These are phyloP conservation scores for Cantharis rufa DNA, from an alignment of 2,888 invertebrate species.

Conservation along the genomic window DNA sequence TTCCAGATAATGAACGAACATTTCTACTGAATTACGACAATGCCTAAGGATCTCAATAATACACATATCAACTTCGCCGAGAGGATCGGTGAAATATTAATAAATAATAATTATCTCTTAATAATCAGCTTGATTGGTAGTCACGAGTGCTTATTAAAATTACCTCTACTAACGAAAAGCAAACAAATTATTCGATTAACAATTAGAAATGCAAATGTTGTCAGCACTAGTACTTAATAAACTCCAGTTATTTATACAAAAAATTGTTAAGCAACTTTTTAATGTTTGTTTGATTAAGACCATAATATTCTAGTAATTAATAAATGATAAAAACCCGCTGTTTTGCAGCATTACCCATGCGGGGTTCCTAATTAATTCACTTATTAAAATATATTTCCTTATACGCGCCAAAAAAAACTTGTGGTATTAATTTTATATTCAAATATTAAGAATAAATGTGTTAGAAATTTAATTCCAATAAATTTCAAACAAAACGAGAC, in stretches of 20 bases:
- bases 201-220: not conserved
- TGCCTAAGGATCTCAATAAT: conserved; percentile 43
- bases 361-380: conserved; percentile 1
- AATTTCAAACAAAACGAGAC: not conserved
- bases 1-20: conserved; percentile 49
- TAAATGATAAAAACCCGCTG: not conserved
- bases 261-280: not conserved
- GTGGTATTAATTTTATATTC: not conserved
- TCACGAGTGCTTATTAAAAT: conserved; percentile 35
- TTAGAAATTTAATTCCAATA: not conserved
- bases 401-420: not conserved
- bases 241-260: not conserved
- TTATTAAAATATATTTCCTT: not conserved
- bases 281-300: not conserved
- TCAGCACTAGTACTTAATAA: not conserved
- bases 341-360: not conserved
- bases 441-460: not conserved
- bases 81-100: conserved; percentile 38
- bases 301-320: not conserved
- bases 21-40: conserved; percentile 50
- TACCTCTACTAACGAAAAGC: conserved; percentile 19
- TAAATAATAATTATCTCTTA: conserved; percentile 40
- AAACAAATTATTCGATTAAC: not conserved
- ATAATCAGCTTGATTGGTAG: conserved; percentile 40
- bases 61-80: conserved; percentile 43